These are phyloP conservation scores for Progne subis DNA, from an alignment of 2,113 vertebrate species.

Conservation along the genomic window DNA sequence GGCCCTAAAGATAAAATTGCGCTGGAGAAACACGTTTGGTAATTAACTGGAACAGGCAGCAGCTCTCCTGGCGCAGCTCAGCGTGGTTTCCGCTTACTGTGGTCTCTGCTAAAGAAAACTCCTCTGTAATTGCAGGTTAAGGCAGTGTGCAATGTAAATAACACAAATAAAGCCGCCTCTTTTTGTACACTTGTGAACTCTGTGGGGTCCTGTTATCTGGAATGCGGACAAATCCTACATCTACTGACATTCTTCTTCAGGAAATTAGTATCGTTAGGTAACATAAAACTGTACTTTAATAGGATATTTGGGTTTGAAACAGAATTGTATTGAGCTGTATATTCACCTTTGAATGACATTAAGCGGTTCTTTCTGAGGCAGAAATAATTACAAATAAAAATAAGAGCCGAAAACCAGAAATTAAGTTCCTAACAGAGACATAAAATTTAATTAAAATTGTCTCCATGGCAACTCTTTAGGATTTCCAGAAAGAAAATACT, in stretches of 20 bases:
- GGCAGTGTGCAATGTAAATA: constrained; percentile 26
- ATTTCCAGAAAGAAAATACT: not conserved
- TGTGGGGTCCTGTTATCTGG: not conserved
- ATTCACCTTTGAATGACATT: not conserved
- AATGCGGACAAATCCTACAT: not conserved
- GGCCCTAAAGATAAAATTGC: constrained; percentile 44
- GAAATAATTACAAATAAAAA: not conserved
- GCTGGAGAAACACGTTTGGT: not conserved
- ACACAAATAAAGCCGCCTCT: not conserved
- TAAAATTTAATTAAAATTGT: not conserved
- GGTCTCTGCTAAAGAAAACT: constrained; percentile 54
- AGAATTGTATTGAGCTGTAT: not conserved
- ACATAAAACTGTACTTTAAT: not conserved
- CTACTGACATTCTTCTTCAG: not conserved
- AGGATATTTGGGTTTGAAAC: not conserved
- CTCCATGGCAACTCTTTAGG: not conserved
- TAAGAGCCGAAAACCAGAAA: not conserved
- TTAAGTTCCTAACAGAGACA: not conserved
- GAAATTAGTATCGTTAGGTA: not conserved
- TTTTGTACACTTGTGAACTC: not conserved
- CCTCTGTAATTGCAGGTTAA: constrained; percentile 22
- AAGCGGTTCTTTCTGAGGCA: not conserved
- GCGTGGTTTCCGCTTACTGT: constrained; percentile 37
- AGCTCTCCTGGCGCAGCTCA: constrained; percentile 14
- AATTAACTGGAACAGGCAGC: constrained; percentile 34